Conservation (phyloP, 2,888 invertebrate genomes). For the Acrobasis repandana region DNA sequence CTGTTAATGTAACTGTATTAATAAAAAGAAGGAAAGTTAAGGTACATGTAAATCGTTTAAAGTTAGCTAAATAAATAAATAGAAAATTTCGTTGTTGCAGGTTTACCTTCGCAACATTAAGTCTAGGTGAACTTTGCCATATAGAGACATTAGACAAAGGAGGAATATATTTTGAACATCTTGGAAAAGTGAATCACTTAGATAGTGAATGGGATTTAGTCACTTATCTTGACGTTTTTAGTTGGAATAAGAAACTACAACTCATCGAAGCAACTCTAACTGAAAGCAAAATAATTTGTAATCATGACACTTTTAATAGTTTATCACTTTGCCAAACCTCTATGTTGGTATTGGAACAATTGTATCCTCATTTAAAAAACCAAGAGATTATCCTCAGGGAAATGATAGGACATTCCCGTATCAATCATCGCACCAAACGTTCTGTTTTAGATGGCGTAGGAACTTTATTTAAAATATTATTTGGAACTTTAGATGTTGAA, state of each 20-base stretch:
- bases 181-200: conserved; percentile 34
- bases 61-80: conserved; percentile 34
- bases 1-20: conserved; percentile 31
- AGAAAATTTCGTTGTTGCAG: conserved; percentile 11
- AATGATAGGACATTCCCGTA: no score
- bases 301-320: conserved; percentile 26
- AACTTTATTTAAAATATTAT: no score
- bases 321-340: conserved; percentile 12
- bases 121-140: no score
- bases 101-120: neutral
- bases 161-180: conserved; percentile 30
- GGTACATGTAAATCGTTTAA: conserved; percentile 32
- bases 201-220: conserved; percentile 33
- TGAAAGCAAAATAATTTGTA: conserved; percentile 26
- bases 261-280: conserved; percentile 27
- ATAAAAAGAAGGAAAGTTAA: conserved; percentile 28
- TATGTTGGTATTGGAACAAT: no score
- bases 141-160: conserved; percentile 26
- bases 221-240: conserved; percentile 29
- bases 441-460: no score
- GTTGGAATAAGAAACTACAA: conserved; percentile 30
- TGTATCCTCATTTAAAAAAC: no score
- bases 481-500: no score
- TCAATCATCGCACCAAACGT: no score
- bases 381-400: no score